Evolutionary conservation across 2,113 vertebrate genomes (phyloP).

Genomic region (Ardeotis arabs): DNA sequence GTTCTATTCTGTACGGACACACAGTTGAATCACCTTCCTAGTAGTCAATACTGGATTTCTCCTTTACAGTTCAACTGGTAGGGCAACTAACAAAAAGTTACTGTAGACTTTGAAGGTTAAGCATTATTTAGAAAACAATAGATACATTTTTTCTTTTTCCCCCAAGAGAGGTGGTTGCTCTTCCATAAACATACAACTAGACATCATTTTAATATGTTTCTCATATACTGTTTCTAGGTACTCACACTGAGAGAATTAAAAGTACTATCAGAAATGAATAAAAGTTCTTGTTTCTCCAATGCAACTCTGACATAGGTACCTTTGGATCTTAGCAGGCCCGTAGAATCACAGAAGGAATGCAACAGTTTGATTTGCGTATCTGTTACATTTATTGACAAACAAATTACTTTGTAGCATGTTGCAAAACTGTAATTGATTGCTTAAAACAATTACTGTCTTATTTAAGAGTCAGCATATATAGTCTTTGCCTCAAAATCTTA

Average conservation of each 20-base stretch:
- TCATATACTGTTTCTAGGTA: background rate
- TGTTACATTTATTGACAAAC: background rate
- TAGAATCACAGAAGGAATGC: background rate
- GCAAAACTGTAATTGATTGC: background rate
- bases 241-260: background rate
- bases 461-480: background rate
- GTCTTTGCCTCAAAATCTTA: background rate
- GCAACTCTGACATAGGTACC: background rate
- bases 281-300: background rate
- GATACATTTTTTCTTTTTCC: background rate
- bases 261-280: background rate
- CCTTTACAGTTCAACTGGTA: background rate
- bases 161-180: background rate
- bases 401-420: background rate
- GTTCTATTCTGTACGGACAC: background rate
- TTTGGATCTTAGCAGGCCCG: background rate
- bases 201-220: background rate
- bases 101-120: background rate
- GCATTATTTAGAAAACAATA: background rate
- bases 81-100: background rate
- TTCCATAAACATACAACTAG: background rate
- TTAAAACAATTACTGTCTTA: background rate
- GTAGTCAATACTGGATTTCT: background rate
- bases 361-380: background rate
- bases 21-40: background rate